Evolutionary conservation across 2,113 vertebrate genomes (phyloP), one percentile per base, ranked within the genome.

Genomic region (Indicator maculatus): DNA sequence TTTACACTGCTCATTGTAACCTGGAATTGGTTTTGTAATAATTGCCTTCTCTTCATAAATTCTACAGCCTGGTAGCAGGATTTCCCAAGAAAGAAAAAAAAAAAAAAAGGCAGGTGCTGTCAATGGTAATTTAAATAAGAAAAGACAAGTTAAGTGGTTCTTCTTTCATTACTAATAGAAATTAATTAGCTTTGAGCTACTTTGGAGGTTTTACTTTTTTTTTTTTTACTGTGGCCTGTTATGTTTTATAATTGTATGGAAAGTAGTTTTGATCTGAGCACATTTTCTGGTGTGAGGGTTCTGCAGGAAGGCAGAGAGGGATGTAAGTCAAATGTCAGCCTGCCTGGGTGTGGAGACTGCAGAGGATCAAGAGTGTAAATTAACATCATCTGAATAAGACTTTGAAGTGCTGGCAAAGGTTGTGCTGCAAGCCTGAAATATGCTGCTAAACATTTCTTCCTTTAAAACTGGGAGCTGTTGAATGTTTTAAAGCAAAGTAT

Each of bases 81-180:
- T 97, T 98, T 98, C 97, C 97, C 97, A 95, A 96, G 96, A 98
- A 98, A 96, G 95, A 98, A 96, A 77, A 93, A 91, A 96, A 98
- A 96, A 77, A 93, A 91, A 95, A 16, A 55, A 53, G 95, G 94
- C 96, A 97, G 94, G 87, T 98, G 97, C 97, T 97, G 95, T 97
- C 97, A 98, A 87, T 95, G 96, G 91, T 97, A 97, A 98, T 98
- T 98, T 98, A 97, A 98, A 98, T 98, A 97, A 98, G 97, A 98
- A 98, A 97, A 98, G 97, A 96, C 97, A 97, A 3, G 5, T 97
- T 98, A 98, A 98, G 97, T 97, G 97, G 94, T 96, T 96, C 92
- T 97, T 97, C 97, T 97, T 97, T 97, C 93, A 89, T 95, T 96
- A 93, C 93, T 97, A 97, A 97, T 98, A 97, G 93, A 98, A 98